Percentiles rank a stretch among this genome's conserved stretches.
Conservation (phyloP, 2,797 vertebrate species). For the Lepidocolaptes lacrymiger region DNA sequence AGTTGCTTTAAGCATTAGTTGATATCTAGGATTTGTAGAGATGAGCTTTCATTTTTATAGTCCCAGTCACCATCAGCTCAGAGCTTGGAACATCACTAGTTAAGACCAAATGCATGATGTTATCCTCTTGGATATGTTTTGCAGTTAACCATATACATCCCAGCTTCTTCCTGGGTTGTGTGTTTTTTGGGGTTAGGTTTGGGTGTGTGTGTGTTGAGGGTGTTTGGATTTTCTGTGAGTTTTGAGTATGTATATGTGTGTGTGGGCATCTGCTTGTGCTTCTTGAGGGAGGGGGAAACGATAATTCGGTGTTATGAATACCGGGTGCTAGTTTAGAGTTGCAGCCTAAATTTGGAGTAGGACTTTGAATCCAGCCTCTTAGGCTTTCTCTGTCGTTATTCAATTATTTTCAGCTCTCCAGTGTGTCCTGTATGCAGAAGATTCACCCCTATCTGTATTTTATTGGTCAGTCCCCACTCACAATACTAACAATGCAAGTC, state of each 20-base stretch:
- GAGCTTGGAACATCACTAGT: not conserved
- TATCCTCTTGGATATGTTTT: not conserved
- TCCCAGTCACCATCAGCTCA: not conserved
- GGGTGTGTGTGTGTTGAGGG: no score
- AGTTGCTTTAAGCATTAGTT: not conserved
- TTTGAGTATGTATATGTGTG: accelerated
- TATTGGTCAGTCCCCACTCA: not conserved
- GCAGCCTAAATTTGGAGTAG: not conserved
- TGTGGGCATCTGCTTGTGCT: not conserved
- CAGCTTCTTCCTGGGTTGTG: not conserved
- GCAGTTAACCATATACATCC: not conserved
- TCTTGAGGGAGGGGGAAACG: not conserved
- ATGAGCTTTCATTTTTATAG: not conserved
- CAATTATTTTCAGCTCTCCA: not conserved
- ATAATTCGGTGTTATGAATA: not conserved
- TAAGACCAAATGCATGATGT: not conserved
- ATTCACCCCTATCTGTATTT: not conserved
- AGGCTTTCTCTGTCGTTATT: not conserved
- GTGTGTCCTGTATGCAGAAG: not conserved
- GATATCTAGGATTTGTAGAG: not conserved
- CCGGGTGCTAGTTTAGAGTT: not conserved
- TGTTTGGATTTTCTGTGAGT: accelerated
- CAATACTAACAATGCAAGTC: accelerated
- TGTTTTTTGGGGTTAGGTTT: not conserved
- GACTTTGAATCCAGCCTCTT: not conserved